Percentiles rank a stretch among this genome's conserved stretches.
Evolutionary conservation across 2,888 invertebrate genomes (phyloP).

Genomic region (Rotaria sp.): DNA sequence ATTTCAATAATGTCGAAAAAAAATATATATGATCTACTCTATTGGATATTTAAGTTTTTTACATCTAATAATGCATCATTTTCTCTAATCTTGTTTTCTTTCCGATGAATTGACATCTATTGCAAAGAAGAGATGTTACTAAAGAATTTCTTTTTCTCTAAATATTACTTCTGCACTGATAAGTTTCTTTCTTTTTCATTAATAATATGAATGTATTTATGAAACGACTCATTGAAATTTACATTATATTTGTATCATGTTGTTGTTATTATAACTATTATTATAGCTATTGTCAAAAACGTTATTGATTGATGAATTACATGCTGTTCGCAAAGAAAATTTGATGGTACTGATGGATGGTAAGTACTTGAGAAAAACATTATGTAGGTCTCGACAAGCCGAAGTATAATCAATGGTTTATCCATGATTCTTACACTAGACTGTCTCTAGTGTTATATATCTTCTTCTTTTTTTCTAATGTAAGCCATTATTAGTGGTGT

Average conservation of each 20-base stretch:
- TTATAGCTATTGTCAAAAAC: background rate
- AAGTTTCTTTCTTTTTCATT: background rate
- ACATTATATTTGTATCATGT: background rate
- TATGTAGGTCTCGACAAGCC: background rate
- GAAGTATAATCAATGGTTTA: conserved; percentile 1
- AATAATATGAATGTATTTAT: background rate
- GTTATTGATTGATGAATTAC: background rate
- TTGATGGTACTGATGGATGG: background rate
- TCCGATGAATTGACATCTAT: background rate
- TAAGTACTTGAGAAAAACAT: background rate
- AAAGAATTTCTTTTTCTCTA: background rate
- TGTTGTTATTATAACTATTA: background rate
- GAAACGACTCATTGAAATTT: background rate
- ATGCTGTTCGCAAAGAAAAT: background rate
- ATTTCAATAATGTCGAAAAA: background rate
- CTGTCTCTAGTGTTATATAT: background rate
- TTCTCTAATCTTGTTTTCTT: background rate
- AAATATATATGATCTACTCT: background rate
- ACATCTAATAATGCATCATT: background rate
- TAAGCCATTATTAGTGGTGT: background rate
- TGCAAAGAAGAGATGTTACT: background rate
- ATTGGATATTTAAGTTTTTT: background rate
- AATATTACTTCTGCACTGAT: background rate
- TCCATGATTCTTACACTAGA: background rate
- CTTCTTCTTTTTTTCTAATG: background rate